Conservation (phyloP, 2,113 vertebrate species). For the Melanotaenia duboulayi region DNA sequence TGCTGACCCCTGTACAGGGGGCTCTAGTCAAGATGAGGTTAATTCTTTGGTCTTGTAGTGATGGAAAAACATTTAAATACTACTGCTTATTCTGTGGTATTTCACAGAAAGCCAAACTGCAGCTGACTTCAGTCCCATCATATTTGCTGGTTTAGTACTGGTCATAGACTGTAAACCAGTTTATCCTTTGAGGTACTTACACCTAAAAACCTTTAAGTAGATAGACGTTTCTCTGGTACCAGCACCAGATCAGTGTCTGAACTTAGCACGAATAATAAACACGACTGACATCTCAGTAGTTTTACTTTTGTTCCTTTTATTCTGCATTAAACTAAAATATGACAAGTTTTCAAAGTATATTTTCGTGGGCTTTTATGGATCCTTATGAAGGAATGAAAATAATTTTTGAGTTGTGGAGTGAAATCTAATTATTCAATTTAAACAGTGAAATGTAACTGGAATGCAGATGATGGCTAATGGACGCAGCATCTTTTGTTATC, state of each 20-base stretch:
- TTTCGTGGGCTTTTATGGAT: not conserved
- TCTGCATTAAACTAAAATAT: not conserved
- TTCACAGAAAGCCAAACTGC: no score
- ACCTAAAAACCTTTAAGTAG: not conserved
- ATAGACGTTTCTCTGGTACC: not conserved
- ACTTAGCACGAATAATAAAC: not conserved
- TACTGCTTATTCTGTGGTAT: no score
- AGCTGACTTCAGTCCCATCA: no score
- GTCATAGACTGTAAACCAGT: no score
- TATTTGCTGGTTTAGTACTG: no score
- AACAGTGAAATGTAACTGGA: slow-evolving; percentile 26
- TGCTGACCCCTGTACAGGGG: no score
- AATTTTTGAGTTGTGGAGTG: slow-evolving; percentile 29
- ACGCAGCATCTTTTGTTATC: slow-evolving; percentile 61
- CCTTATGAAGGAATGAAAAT: slow-evolving; percentile 16
- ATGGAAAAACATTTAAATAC: no score
- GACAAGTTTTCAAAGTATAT: not conserved
- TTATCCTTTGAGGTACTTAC: no score
- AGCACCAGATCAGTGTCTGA: not conserved
- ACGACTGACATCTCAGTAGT: not conserved
- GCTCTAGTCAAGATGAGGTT: no score
- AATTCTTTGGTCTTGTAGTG: no score
- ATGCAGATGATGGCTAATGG: slow-evolving; percentile 44
- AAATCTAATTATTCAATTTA: slow-evolving; percentile 56
- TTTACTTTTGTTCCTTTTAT: not conserved